Percentiles rank a stretch among this genome's conserved stretches.
These are phyloP conservation scores for Panonychus citri DNA, from an alignment of 1,140 invertebrate genomes.

Conservation along the genomic window DNA sequence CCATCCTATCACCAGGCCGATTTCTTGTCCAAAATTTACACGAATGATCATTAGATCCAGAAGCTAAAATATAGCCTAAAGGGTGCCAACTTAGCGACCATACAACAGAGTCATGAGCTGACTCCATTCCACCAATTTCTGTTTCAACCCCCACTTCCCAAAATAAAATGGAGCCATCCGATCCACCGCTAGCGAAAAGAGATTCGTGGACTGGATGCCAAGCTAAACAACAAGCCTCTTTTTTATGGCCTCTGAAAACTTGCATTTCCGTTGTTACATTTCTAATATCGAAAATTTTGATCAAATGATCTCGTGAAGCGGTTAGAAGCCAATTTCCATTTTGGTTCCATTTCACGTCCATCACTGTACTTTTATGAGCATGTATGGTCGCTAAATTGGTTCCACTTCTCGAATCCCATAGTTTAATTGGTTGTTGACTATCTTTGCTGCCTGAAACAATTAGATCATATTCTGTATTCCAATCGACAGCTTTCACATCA, in stretches of 20 bases:
- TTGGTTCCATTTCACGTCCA: conserved; percentile 95
- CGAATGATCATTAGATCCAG: conserved; percentile 92
- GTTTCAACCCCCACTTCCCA: conserved; percentile 97
- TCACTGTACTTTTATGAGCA: conserved; percentile 96
- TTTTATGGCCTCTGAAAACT: conserved; percentile 91
- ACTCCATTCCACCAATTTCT: conserved; percentile 90
- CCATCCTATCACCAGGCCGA: conserved; percentile 88
- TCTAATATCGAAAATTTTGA: conserved; percentile 94
- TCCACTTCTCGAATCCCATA: conserved; percentile 96
- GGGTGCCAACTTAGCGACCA: conserved; percentile 99
- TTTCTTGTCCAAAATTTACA: conserved; percentile 98
- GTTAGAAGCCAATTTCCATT: conserved; percentile 99
- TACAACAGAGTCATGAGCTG: conserved; percentile 94
- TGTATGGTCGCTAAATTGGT: conserved; percentile 45
- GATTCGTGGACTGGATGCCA: conserved; percentile 96
- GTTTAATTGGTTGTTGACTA: conserved; percentile 95
- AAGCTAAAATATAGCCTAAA: conserved; percentile 88
- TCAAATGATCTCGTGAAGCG: conserved; percentile 83
- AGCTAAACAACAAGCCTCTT: conserved; percentile 78
- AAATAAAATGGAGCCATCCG: conserved; percentile 89
- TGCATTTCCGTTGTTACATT: conserved; percentile 78
- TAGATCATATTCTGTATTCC: conserved; percentile 93
- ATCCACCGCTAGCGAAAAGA: conserved; percentile 83
- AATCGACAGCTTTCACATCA: conserved; percentile 97
- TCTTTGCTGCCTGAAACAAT: conserved; percentile 97